These are phyloP conservation scores for Elephas maximus DNA, from an alignment of 2,113 vertebrate species.

Conservation along the genomic window DNA sequence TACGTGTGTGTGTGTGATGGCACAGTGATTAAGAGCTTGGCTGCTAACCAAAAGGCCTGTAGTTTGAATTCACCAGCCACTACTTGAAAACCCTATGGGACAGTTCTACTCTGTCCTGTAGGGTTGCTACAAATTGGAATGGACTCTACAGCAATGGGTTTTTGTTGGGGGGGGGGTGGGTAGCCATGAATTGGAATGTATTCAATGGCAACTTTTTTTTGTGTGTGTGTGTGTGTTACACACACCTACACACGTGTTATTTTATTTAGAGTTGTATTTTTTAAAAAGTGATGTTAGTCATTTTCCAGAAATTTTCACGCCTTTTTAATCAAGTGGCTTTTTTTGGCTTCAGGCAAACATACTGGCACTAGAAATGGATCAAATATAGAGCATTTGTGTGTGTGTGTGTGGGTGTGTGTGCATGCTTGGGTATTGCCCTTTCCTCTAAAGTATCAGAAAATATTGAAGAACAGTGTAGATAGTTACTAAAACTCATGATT, in stretches of 20 bases:
- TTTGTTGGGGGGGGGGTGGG: too few species aligned
- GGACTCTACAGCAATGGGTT: too few species aligned
- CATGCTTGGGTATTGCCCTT: neutral
- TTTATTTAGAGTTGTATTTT: neutral
- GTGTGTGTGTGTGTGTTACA: neutral
- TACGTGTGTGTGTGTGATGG: too few species aligned
- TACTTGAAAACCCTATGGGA: too few species aligned
- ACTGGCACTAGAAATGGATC: neutral
- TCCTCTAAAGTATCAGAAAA: neutral
- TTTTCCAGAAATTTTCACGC: neutral
- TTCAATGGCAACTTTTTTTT: too few species aligned
- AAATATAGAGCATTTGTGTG: neutral
- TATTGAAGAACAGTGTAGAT: neutral
- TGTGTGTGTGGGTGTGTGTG: neutral
- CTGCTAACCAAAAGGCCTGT: too few species aligned
- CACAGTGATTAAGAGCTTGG: too few species aligned
- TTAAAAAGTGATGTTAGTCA: neutral
- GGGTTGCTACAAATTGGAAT: too few species aligned
- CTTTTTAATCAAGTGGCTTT: neutral
- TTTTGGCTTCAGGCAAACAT: neutral
- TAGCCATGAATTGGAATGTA: too few species aligned
- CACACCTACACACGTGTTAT: neutral
- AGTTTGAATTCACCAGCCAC: too few species aligned
- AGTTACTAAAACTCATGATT: neutral
- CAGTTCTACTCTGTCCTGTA: too few species aligned